Conservation (phyloP, 2,113 vertebrate species). For the Puntigrus tetrazona region DNA sequence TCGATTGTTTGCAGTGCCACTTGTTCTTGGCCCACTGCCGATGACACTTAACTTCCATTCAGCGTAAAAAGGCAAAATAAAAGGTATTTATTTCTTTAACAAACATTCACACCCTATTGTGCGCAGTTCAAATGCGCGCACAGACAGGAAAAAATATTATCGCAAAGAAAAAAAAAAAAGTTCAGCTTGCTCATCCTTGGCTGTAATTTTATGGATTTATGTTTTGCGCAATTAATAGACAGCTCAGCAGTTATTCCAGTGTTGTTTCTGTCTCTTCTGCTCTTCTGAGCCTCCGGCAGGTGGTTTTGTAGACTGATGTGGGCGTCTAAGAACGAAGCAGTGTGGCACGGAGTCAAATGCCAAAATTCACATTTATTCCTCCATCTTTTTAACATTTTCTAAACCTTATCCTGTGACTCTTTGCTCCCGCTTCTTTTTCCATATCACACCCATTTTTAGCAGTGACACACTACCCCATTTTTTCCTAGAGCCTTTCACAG, state of each 20-base stretch:
- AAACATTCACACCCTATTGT: not conserved
- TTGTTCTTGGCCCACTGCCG: not conserved
- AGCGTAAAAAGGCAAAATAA: not conserved
- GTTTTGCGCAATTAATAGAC: not conserved
- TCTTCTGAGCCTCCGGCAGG: not conserved
- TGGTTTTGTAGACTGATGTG: not conserved
- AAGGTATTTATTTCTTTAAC: not conserved
- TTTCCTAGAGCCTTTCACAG: not conserved
- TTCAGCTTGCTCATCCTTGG: not conserved
- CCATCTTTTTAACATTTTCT: not conserved
- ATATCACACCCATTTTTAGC: not conserved
- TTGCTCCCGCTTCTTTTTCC: not conserved
- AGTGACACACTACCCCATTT: not conserved
- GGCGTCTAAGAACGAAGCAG: conserved; percentile 17
- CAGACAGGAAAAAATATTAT: not conserved
- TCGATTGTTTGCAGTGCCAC: not conserved
- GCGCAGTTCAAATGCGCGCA: not conserved
- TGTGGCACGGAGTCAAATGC: conserved; percentile 43
- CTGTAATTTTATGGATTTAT: not conserved
- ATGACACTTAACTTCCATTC: not conserved
- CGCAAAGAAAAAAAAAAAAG: not conserved
- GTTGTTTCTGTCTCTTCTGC: not conserved
- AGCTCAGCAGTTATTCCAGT: not conserved
- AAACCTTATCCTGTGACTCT: not conserved
- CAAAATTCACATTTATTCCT: not conserved